phyloP scores from a whole-genome alignment of 2,888 invertebrate genomes.

The Drosophila neonasuta region DNA sequence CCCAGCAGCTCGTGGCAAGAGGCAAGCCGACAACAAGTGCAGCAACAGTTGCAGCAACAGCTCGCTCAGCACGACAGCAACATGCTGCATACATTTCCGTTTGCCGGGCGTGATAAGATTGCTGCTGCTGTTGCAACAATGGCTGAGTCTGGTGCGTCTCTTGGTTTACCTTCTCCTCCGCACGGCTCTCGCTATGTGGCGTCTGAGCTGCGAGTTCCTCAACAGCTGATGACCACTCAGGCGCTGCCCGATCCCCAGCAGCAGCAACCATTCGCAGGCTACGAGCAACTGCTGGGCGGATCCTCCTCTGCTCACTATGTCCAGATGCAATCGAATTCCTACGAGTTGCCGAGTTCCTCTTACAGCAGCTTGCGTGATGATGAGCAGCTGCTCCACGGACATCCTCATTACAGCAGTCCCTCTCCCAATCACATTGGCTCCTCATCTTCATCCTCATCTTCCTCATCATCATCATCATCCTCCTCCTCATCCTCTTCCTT shows the following conservation, averaged over 20 bases:
- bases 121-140: conserved; percentile 34
- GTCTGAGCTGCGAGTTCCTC: conserved; percentile 30
- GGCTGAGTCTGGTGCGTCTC: conserved; percentile 37
- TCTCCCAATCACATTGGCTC: conserved; percentile 5
- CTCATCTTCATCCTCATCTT: neutral
- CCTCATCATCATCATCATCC: neutral
- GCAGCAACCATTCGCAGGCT: conserved; percentile 37
- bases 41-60: conserved; percentile 13
- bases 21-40: conserved; percentile 10
- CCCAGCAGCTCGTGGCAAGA: neutral
- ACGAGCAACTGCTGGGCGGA: conserved; percentile 17
- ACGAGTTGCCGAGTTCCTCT: conserved; percentile 51
- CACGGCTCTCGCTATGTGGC: conserved; percentile 47
- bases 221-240: conserved; percentile 42
- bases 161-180: conserved; percentile 42
- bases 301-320: conserved; percentile 22
- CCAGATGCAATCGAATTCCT: conserved; percentile 68
- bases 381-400: conserved; percentile 9
- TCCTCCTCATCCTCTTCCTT: conserved; percentile 1
- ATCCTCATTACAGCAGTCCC: neutral
- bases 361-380: conserved; percentile 32
- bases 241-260: conserved; percentile 54
- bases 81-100: conserved; percentile 38
- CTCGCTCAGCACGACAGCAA: conserved; percentile 12
- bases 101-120: conserved; percentile 36